Evolutionary conservation across 2,888 invertebrate species (phyloP).

Genomic region (Dolichomitus sp.): DNA sequence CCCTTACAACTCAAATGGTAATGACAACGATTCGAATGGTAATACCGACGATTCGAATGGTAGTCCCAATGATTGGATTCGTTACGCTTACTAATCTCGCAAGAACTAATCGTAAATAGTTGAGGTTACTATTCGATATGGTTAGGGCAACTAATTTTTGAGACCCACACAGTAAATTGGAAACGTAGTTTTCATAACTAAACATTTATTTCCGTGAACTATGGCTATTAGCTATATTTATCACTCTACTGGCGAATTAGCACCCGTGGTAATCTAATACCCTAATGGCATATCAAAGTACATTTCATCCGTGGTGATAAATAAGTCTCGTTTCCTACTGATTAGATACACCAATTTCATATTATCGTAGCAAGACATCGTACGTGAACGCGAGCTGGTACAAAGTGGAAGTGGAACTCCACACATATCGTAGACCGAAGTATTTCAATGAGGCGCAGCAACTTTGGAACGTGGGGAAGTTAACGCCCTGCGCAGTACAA

Average conservation of each 20-base stretch:
- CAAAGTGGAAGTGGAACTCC: conserved; percentile 22
- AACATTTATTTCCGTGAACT: too few relatives aligned
- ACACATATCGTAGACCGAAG: conserved; percentile 16
- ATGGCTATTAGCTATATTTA: not conserved
- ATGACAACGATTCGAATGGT: too few relatives aligned
- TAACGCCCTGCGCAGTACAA: conserved; percentile 6
- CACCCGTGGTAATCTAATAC: not conserved
- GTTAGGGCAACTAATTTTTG: too few relatives aligned
- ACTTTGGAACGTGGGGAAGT: conserved; percentile 28
- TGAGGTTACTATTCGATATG: too few relatives aligned
- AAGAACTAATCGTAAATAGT: too few relatives aligned
- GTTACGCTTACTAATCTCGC: too few relatives aligned
- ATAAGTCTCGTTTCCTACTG: conserved; percentile 5
- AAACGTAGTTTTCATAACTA: too few relatives aligned
- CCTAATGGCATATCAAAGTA: conserved; percentile 5
- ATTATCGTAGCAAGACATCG: conserved; percentile 15
- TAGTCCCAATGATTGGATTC: too few relatives aligned
- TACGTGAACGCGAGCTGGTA: not conserved
- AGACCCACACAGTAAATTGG: too few relatives aligned
- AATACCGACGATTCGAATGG: too few relatives aligned
- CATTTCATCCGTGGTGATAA: not conserved
- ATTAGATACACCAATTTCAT: conserved; percentile 36
- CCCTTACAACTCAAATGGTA: too few relatives aligned
- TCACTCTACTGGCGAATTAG: not conserved
- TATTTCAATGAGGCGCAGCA: not conserved